These are phyloP conservation scores for Brachyalestes nurse DNA, from an alignment of 2,797 vertebrate genomes.

Conservation along the genomic window DNA sequence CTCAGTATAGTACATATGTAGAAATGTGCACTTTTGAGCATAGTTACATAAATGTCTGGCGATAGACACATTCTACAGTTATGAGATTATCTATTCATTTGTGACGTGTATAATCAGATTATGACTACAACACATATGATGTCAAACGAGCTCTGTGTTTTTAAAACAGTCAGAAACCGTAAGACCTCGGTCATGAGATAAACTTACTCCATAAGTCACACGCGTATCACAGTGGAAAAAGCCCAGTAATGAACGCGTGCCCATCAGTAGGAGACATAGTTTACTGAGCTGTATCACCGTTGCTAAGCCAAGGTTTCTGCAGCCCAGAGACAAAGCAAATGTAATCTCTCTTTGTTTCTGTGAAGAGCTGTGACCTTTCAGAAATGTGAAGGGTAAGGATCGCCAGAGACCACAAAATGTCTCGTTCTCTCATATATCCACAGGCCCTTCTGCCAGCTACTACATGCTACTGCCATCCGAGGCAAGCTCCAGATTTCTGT, in stretches of 20 bases:
- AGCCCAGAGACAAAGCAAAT: conserved; percentile 67
- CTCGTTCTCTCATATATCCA: conserved; percentile 44
- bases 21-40: not conserved
- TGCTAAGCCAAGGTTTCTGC: conserved; percentile 62
- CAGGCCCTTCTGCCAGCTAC: not conserved
- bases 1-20: not conserved
- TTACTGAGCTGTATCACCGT: conserved; percentile 23
- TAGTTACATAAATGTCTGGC: not conserved
- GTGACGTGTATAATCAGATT: not conserved
- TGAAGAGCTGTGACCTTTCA: conserved; percentile 60
- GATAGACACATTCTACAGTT: no score
- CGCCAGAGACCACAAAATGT: conserved; percentile 66
- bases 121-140: not conserved
- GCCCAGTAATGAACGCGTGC: not conserved
- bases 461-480: not conserved
- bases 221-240: conserved; percentile 7
- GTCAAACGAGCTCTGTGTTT: not conserved
- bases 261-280: conserved; percentile 5
- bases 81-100: not conserved
- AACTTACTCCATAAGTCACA: not conserved
- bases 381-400: conserved; percentile 64
- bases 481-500: not conserved
- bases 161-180: not conserved
- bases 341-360: conserved; percentile 67
- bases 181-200: not conserved